These are phyloP conservation scores for Panzeria rudis DNA, from an alignment of 2,888 invertebrate genomes.

Conservation along the genomic window DNA sequence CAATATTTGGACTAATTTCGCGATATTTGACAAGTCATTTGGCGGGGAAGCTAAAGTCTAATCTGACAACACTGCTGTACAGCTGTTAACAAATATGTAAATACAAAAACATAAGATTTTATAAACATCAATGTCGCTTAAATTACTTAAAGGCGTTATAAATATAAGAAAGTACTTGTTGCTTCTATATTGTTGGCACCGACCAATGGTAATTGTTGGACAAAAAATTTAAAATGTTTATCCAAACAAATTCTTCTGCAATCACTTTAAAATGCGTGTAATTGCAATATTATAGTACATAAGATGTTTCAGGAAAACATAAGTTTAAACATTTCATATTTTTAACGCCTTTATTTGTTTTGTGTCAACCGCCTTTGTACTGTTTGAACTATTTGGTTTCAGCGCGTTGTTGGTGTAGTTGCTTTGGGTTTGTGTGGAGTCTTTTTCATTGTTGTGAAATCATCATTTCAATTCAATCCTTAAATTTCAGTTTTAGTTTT, in stretches of 20 bases:
- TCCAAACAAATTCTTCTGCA: background rate
- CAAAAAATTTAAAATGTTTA: background rate
- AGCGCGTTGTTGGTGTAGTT: constrained; percentile 34
- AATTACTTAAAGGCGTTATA: background rate
- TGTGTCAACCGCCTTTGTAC: constrained; percentile 4
- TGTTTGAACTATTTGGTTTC: background rate
- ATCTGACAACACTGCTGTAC: background rate
- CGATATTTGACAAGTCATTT: too few species aligned
- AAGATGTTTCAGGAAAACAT: background rate
- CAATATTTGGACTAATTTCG: too few species aligned
- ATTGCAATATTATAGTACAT: background rate
- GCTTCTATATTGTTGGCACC: background rate
- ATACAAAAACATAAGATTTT: constrained; percentile 1
- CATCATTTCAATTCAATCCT: background rate
- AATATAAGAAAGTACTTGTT: constrained; percentile 27
- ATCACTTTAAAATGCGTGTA: background rate
- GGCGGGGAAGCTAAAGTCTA: too few species aligned
- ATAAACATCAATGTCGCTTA: background rate
- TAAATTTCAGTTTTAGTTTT: background rate
- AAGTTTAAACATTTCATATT: background rate
- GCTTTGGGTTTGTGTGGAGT: background rate
- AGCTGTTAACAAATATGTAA: constrained; percentile 3
- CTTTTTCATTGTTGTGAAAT: constrained; percentile 17
- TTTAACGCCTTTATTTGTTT: constrained; percentile 13
- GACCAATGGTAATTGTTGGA: too few species aligned